Evolutionary conservation across 2,113 vertebrate species (phyloP).

Genomic region (Myrmophylax atrothorax): DNA sequence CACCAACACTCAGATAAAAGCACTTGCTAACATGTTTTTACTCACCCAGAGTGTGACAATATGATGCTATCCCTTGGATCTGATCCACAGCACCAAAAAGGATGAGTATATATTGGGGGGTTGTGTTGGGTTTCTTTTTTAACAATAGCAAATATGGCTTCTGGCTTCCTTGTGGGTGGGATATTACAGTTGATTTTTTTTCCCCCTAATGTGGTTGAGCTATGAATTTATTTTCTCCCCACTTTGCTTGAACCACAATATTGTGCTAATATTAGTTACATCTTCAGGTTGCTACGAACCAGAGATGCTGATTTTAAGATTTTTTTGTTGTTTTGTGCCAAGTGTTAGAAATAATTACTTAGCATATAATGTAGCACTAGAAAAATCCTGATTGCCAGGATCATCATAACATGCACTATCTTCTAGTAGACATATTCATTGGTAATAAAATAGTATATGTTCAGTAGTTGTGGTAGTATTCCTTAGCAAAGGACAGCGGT

Average conservation of each 20-base stretch:
- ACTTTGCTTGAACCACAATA: background rate
- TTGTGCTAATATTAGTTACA: slow-evolving; percentile 20
- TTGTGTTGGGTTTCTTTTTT: background rate
- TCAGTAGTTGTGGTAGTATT: background rate
- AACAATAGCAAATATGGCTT: slow-evolving; percentile 11
- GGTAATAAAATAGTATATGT: background rate
- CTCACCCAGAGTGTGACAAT: background rate
- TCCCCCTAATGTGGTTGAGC: background rate
- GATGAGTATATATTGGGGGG: background rate
- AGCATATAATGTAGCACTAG: background rate
- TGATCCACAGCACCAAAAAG: background rate
- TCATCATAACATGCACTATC: background rate
- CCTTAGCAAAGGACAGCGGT: background rate
- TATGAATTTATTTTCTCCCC: slow-evolving; percentile 5
- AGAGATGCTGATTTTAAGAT: background rate
- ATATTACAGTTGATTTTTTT: background rate
- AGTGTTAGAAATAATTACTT: background rate
- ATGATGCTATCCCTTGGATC: background rate
- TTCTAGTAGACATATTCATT: background rate
- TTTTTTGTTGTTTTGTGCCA: background rate
- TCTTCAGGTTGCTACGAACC: background rate
- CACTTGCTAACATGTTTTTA: background rate
- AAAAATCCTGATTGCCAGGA: background rate
- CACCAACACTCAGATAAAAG: background rate
- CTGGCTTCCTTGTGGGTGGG: slow-evolving; percentile 24